Conservation (phyloP, 2,888 invertebrate species). For the Agapostemon virescens region DNA sequence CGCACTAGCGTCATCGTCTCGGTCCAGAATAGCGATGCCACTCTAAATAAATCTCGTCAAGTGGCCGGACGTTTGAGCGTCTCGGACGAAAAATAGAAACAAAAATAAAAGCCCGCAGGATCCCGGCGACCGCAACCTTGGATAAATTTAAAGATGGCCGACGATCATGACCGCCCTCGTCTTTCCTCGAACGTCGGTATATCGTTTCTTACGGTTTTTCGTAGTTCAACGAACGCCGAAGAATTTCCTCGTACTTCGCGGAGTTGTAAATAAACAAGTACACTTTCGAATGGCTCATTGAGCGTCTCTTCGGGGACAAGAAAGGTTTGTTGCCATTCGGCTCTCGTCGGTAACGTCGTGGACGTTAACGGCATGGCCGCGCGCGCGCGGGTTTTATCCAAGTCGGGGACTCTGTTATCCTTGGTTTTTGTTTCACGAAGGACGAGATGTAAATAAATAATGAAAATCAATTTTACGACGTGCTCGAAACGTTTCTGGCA, state of each 20-base stretch:
- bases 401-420: neutral
- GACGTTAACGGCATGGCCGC: neutral
- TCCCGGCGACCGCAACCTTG: conserved; percentile 34
- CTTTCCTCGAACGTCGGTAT: neutral
- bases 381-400: neutral
- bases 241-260: neutral
- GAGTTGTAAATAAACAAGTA: neutral
- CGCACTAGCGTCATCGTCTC: conserved; percentile 25
- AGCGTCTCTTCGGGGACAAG: neutral
- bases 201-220: neutral
- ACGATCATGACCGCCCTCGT: neutral
- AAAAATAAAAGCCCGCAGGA: conserved; percentile 26
- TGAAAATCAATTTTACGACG: neutral
- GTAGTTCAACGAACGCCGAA: neutral
- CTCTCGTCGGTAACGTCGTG: neutral
- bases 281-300: neutral
- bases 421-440: too few relatives aligned
- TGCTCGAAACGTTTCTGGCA: neutral
- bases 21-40: conserved; percentile 39
- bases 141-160: conserved; percentile 42
- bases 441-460: conserved; percentile 1
- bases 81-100: conserved; percentile 37
- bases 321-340: neutral
- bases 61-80: conserved; percentile 18
- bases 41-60: conserved; percentile 46